phyloP scores from a whole-genome alignment of 2,113 vertebrate genomes.

The Bubo bubo region DNA sequence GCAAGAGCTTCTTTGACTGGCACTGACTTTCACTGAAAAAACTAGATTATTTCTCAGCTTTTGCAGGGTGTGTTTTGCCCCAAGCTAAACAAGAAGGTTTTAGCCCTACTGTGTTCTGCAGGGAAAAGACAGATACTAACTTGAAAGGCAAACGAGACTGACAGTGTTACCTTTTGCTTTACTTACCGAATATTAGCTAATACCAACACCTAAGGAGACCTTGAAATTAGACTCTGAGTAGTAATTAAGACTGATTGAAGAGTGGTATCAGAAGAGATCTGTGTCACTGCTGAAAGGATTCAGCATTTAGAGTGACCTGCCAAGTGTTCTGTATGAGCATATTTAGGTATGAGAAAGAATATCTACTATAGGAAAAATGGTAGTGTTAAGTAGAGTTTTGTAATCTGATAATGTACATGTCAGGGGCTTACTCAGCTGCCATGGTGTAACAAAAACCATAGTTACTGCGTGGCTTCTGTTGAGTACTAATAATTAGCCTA shows the following conservation, averaged over 20 bases:
- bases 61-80: constrained; percentile 75
- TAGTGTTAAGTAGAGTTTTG: constrained; percentile 58
- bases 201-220: constrained; percentile 51
- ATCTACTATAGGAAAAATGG: constrained; percentile 25
- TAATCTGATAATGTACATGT: constrained; percentile 19
- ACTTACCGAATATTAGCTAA: constrained; percentile 45
- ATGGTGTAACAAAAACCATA: constrained; percentile 46
- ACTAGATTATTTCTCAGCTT: constrained; percentile 73
- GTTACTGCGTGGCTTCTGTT: background rate
- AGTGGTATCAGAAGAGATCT: constrained; percentile 49
- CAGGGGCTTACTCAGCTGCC: constrained; percentile 53
- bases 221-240: constrained; percentile 38
- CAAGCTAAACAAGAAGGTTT: constrained; percentile 75
- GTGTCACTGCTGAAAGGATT: constrained; percentile 26
- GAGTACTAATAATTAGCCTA: constrained; percentile 2
- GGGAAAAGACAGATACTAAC: constrained; percentile 50
- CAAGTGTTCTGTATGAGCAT: constrained; percentile 1
- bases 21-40: constrained; percentile 79
- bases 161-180: constrained; percentile 29
- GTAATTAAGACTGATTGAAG: constrained; percentile 66
- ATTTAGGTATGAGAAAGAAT: constrained; percentile 37
- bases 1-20: constrained; percentile 71
- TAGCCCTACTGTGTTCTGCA: constrained; percentile 57
- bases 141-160: constrained; percentile 34
- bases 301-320: constrained; percentile 26